Evolutionary conservation across 2,113 vertebrate genomes (phyloP).

Genomic region (Psophia crepitans): DNA sequence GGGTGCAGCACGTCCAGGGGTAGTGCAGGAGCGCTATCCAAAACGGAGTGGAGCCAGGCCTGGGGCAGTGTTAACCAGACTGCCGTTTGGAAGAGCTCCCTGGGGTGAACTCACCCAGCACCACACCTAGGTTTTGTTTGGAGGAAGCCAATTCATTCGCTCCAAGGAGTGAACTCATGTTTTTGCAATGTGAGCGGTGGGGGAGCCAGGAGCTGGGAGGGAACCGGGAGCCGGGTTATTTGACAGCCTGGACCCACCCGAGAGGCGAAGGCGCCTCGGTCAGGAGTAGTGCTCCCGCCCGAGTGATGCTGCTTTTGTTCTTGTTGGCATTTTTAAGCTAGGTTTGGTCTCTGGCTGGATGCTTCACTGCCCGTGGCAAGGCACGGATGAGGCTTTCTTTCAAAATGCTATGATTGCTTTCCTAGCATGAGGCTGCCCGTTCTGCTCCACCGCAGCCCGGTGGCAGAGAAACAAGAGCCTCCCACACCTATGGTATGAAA

Average conservation of each 20-base stretch:
- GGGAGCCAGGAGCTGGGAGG: slow-evolving; percentile 56
- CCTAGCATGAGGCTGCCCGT: neutral
- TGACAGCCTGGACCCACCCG: slow-evolving; percentile 17
- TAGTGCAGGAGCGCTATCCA: neutral
- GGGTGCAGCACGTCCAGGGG: neutral
- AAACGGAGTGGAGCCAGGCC: neutral
- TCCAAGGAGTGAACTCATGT: slow-evolving; percentile 66
- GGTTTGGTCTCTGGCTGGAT: neutral
- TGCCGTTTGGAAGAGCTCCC: slow-evolving; percentile 49
- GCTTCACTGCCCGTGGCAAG: neutral
- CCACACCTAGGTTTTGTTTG: slow-evolving; percentile 68
- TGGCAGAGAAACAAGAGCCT: neutral
- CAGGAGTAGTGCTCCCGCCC: neutral
- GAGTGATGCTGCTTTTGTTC: neutral
- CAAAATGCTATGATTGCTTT: neutral
- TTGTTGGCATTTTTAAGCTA: neutral
- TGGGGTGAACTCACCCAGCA: slow-evolving; percentile 54
- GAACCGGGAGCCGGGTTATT: slow-evolving; percentile 25
- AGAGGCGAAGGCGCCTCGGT: neutral
- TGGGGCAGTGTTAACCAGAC: slow-evolving; percentile 6
- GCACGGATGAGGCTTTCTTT: neutral
- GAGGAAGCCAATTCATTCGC: slow-evolving; percentile 36
- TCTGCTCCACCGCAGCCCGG: neutral
- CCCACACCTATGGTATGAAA: neutral
- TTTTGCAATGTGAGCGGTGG: slow-evolving; percentile 33